Percentiles rank a stretch among this genome's conserved stretches.
These are phyloP conservation scores for Rostrhamus sociabilis DNA, from an alignment of 2,797 vertebrate genomes.

Conservation along the genomic window DNA sequence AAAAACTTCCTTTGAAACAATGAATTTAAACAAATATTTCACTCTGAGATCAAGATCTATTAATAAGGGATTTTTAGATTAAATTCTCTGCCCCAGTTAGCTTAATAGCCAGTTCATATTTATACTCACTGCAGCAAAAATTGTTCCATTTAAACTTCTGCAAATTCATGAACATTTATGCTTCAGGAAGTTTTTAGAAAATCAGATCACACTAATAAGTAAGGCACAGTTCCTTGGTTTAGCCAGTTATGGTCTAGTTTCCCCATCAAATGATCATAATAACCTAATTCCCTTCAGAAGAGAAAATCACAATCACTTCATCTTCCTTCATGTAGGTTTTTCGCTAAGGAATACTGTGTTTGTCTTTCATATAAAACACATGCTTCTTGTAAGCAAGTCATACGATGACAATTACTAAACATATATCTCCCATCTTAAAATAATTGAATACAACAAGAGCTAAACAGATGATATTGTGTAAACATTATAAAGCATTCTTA, in stretches of 20 bases:
- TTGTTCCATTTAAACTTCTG: slow-evolving; percentile 58
- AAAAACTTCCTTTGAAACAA: neutral
- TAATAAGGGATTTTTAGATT: slow-evolving; percentile 35
- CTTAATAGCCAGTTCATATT: slow-evolving; percentile 56
- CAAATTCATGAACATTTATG: slow-evolving; percentile 62
- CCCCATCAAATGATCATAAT: slow-evolving; percentile 29
- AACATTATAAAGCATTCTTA: neutral
- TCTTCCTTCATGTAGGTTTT: slow-evolving; percentile 6
- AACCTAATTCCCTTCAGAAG: slow-evolving; percentile 26
- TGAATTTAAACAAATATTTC: slow-evolving; percentile 17
- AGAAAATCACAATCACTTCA: neutral
- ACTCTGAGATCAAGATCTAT: slow-evolving; percentile 29
- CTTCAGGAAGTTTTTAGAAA: slow-evolving; percentile 51
- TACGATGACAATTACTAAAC: neutral
- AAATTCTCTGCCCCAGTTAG: slow-evolving; percentile 49
- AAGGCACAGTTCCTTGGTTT: slow-evolving; percentile 35
- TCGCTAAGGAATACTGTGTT: neutral
- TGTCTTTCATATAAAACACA: neutral
- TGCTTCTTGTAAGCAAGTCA: neutral
- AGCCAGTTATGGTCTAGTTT: slow-evolving; percentile 49
- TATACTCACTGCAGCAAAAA: slow-evolving; percentile 54
- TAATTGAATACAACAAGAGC: neutral
- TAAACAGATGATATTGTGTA: neutral
- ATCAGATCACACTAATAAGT: slow-evolving; percentile 44
- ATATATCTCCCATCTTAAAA: neutral